Percentiles rank a stretch among this genome's conserved stretches.
Conservation (phyloP, 2,888 invertebrate species). For the Synergus gifuensis region DNA sequence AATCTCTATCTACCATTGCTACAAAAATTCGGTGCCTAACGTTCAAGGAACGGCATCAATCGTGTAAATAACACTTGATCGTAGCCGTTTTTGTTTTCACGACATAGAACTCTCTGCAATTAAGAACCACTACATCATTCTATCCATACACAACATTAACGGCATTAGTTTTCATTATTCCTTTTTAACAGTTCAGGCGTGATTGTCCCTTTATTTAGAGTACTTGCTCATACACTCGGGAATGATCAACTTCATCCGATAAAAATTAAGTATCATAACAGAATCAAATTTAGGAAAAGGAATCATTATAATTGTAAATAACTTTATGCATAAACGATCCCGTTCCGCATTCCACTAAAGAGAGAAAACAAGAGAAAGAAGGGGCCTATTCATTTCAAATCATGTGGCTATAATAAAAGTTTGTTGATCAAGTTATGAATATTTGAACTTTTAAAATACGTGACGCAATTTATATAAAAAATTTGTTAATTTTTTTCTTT, state of each 20-base stretch:
- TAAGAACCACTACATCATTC: neutral
- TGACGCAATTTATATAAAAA: too few relatives aligned
- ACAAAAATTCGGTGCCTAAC: slow-evolving; percentile 23
- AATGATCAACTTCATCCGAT: slow-evolving; percentile 1
- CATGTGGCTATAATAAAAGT: too few relatives aligned
- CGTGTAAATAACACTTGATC: slow-evolving; percentile 24
- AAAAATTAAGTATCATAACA: neutral
- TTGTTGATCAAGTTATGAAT: too few relatives aligned
- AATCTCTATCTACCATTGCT: neutral
- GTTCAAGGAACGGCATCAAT: slow-evolving; percentile 23
- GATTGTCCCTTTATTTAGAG: neutral
- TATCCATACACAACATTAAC: neutral
- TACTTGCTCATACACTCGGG: slow-evolving; percentile 16
- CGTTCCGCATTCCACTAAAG: slow-evolving; percentile 41
- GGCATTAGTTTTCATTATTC: neutral
- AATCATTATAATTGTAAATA: slow-evolving; percentile 7
- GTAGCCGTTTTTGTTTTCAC: slow-evolving; percentile 1
- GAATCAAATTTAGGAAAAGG: slow-evolving; percentile 20
- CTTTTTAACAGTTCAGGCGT: neutral
- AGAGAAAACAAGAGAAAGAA: slow-evolving; percentile 35
- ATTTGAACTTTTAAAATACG: too few relatives aligned
- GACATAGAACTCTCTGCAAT: neutral
- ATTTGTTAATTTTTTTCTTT: too few relatives aligned
- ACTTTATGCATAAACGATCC: slow-evolving; percentile 43
- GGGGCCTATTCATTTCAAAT: neutral